These are phyloP conservation scores for Panorpa germanica DNA, from an alignment of 2,888 invertebrate genomes.

Conservation along the genomic window DNA sequence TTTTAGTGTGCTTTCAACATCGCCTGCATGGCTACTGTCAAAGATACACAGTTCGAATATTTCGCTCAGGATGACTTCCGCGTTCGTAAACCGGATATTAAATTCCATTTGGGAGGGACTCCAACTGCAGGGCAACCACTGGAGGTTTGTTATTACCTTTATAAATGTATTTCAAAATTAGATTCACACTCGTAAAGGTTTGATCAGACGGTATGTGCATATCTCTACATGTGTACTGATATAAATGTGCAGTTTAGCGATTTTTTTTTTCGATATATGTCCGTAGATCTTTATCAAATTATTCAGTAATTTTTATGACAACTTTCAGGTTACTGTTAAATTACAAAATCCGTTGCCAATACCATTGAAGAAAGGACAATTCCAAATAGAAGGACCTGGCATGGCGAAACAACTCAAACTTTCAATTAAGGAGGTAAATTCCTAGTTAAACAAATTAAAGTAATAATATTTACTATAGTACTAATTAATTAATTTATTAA, in stretches of 20 bases:
- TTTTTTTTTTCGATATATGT: too few species aligned
- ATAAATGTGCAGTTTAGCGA: too few species aligned
- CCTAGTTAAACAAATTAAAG: not conserved
- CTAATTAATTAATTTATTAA: not conserved
- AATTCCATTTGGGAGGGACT: conserved; percentile 41
- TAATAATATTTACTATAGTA: not conserved
- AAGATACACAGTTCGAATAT: conserved; percentile 68
- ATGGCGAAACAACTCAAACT: conserved; percentile 54
- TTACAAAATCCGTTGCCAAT: conserved; percentile 71
- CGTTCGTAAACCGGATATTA: conserved; percentile 75
- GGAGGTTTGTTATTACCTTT: too few species aligned
- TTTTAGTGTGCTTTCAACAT: conserved; percentile 58
- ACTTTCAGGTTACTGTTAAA: conserved; percentile 44
- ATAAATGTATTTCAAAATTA: too few species aligned
- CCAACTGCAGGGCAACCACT: conserved; percentile 31
- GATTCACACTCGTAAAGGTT: too few species aligned
- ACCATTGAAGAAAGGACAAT: conserved; percentile 53
- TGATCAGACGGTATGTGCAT: too few species aligned
- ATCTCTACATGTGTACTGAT: too few species aligned
- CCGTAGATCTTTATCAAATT: too few species aligned
- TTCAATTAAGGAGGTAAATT: conserved; percentile 37
- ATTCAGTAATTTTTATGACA: too few species aligned
- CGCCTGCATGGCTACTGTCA: conserved; percentile 58
- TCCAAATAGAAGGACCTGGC: conserved; percentile 68
- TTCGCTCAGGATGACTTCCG: conserved; percentile 81